Conservation (phyloP, 1,140 invertebrate species). For the Bombus superbus region DNA sequence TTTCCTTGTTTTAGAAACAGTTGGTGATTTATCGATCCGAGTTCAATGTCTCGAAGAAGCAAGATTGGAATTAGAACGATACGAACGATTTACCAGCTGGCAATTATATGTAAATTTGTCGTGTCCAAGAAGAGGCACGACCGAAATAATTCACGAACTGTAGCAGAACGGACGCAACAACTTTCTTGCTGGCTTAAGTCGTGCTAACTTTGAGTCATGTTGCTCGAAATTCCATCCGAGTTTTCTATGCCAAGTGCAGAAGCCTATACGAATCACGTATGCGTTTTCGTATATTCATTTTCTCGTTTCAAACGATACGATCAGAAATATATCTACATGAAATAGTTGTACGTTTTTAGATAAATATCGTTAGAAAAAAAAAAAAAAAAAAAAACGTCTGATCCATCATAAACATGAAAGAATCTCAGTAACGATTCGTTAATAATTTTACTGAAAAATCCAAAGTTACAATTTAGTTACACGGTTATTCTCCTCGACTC, state of each 20-base stretch:
- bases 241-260: constrained; percentile 60
- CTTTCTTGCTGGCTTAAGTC: constrained; percentile 10
- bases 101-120: constrained; percentile 23
- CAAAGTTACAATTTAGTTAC: too few species aligned
- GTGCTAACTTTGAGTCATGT: constrained; percentile 21
- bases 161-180: neutral
- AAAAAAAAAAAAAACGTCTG: too few species aligned
- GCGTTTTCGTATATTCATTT: neutral
- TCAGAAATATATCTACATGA: neutral
- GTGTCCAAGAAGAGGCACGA: neutral
- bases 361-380: too few species aligned
- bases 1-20: neutral
- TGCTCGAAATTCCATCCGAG: constrained; percentile 31
- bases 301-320: too few species aligned
- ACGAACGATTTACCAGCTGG: neutral
- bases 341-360: neutral
- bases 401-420: too few species aligned
- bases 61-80: neutral
- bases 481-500: too few species aligned
- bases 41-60: constrained; percentile 13
- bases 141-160: constrained; percentile 27
- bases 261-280: neutral
- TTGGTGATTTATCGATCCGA: neutral
- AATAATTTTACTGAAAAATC: too few species aligned
- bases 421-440: too few species aligned